These are phyloP conservation scores for Idaea biselata DNA, from an alignment of 2,888 invertebrate genomes.

Conservation along the genomic window DNA sequence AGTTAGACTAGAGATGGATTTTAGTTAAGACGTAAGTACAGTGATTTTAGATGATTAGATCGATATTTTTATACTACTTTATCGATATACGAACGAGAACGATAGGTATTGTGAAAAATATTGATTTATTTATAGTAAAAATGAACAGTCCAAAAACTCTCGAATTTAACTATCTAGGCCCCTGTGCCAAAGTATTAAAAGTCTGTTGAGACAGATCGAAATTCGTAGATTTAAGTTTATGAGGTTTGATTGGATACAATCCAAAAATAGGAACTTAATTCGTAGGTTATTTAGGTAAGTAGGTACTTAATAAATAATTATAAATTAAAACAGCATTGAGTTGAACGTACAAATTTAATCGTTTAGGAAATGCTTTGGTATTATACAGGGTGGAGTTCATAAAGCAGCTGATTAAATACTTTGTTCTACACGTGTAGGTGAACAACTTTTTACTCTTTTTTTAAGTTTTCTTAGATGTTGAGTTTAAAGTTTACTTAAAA, in stretches of 20 bases:
- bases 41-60: slow-evolving; percentile 10
- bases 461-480: too few species aligned
- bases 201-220: slow-evolving; percentile 11
- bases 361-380: neutral
- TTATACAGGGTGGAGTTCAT: too few species aligned
- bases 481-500: too few species aligned
- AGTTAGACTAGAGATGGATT: slow-evolving; percentile 58
- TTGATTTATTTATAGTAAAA: slow-evolving; percentile 20
- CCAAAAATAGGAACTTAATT: slow-evolving; percentile 14
- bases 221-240: slow-evolving; percentile 9
- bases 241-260: slow-evolving; percentile 20
- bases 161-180: slow-evolving; percentile 41
- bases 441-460: too few species aligned
- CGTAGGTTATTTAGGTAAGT: neutral
- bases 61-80: neutral
- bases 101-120: slow-evolving; percentile 25
- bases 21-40: slow-evolving; percentile 17
- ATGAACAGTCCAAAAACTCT: slow-evolving; percentile 26
- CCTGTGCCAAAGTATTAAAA: slow-evolving; percentile 27
- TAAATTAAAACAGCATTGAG: slow-evolving; percentile 5
- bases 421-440: too few species aligned
- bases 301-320: slow-evolving; percentile 9
- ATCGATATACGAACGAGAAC: slow-evolving; percentile 13
- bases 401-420: too few species aligned
- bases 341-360: slow-evolving; percentile 15